phyloP scores from a whole-genome alignment of 2,888 invertebrate species.

The Drosophila acutilabella region DNA sequence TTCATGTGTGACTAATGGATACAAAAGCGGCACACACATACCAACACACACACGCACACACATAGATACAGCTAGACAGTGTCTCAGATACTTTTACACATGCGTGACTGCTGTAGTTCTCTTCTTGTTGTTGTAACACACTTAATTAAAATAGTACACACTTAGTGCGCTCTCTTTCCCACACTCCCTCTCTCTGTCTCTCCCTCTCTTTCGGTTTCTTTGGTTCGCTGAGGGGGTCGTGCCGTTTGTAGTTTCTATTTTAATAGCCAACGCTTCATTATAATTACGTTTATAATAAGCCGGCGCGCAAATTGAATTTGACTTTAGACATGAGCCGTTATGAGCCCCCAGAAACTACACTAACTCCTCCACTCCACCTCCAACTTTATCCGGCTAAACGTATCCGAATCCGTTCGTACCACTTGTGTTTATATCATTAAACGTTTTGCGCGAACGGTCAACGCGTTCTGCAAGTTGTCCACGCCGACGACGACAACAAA shows the following conservation, averaged over 20 bases:
- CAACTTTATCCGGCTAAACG: conserved; percentile 16
- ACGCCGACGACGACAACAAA: conserved; percentile 31
- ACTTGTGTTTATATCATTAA: conserved; percentile 51
- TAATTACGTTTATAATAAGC: conserved; percentile 68
- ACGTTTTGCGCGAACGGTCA: conserved; percentile 53
- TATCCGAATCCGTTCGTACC: conserved; percentile 50
- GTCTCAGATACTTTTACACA: conserved; percentile 55
- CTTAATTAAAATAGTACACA: conserved; percentile 80
- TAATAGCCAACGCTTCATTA: conserved; percentile 68
- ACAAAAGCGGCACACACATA: conserved; percentile 70
- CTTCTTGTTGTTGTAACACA: conserved; percentile 59
- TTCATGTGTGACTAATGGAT: conserved; percentile 82
- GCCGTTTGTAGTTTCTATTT: conserved; percentile 53
- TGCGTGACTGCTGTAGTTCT: conserved; percentile 54
- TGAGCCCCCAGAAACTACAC: no score
- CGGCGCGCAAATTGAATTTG: conserved; percentile 69
- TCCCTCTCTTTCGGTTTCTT: background rate
- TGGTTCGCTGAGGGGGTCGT: conserved; percentile 66
- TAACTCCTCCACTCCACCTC: background rate
- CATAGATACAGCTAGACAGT: conserved; percentile 7
- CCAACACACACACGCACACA: conserved; percentile 24
- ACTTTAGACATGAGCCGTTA: conserved; percentile 44
- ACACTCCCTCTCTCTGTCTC: conserved; percentile 14
- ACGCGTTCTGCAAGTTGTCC: conserved; percentile 49
- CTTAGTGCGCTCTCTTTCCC: conserved; percentile 29